Evolutionary conservation across 1,140 invertebrate genomes (phyloP).

Genomic region (Drosophila navojoa): DNA sequence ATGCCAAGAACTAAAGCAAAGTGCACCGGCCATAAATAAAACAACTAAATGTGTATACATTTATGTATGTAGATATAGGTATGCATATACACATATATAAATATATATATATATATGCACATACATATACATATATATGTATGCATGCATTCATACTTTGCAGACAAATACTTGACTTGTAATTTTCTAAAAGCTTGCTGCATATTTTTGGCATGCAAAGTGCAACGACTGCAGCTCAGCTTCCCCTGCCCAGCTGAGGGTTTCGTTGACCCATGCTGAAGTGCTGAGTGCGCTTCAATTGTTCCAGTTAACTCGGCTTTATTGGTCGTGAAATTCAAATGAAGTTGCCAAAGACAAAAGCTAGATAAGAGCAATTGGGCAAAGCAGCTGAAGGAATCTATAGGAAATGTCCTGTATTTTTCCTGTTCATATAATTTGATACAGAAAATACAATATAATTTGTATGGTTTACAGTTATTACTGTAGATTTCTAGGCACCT

Average conservation of each 20-base stretch:
- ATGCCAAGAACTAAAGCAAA: constrained; percentile 64
- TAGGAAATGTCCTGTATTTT: no score
- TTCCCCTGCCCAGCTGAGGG: constrained; percentile 3
- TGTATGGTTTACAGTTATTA: no score
- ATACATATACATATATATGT: constrained; percentile 23
- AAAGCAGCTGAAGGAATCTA: neutral
- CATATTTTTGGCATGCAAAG: constrained; percentile 72
- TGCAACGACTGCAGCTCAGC: constrained; percentile 41
- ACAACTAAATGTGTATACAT: constrained; percentile 28
- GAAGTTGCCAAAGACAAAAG: neutral
- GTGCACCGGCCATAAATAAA: constrained; percentile 53
- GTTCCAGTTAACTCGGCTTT: neutral
- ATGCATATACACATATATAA: constrained; percentile 25
- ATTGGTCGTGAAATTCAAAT: constrained; percentile 14
- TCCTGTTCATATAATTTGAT: no score
- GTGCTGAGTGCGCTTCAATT: constrained; percentile 22
- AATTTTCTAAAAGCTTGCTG: constrained; percentile 77
- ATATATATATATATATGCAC: constrained; percentile 15
- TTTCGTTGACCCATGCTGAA: constrained; percentile 24
- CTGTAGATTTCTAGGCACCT: no score
- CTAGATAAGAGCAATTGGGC: neutral
- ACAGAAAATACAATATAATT: no score
- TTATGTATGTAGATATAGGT: constrained; percentile 28
- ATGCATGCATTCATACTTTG: neutral
- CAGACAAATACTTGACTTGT: constrained; percentile 59